Evolutionary conservation across 1,140 invertebrate species (phyloP).

Genomic region (Elysia chlorotica): DNA sequence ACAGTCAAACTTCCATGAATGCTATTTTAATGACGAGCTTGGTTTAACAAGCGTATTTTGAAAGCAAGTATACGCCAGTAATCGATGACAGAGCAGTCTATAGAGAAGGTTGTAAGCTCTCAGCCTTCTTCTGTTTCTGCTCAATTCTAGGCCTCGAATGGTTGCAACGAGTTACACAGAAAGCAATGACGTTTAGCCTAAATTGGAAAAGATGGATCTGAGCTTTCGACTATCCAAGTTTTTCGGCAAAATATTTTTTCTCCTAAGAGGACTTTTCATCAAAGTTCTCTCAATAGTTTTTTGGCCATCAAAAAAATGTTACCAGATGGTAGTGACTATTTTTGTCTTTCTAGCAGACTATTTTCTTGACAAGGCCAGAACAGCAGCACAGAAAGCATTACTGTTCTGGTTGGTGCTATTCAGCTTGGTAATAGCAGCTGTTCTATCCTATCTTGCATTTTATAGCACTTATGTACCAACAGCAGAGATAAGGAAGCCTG

Average conservation of each 20-base stretch:
- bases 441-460: slow-evolving; percentile 9
- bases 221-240: background rate
- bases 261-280: background rate
- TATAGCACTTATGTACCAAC: slow-evolving; percentile 10
- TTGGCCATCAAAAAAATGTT: slow-evolving; percentile 1
- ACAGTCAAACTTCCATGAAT: too few species aligned
- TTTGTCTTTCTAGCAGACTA: background rate
- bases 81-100: too few species aligned
- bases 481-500: slow-evolving; percentile 18
- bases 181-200: background rate
- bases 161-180: background rate
- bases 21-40: too few species aligned
- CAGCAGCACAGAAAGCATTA: slow-evolving; percentile 3
- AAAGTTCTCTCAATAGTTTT: background rate
- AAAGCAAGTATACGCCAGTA: too few species aligned
- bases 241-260: background rate
- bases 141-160: too few species aligned
- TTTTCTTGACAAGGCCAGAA: slow-evolving; percentile 9
- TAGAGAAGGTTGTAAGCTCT: too few species aligned
- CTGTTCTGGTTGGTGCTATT: background rate
- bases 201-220: background rate
- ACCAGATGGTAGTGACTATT: too few species aligned
- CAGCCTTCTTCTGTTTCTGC: too few species aligned
- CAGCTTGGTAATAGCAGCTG: background rate
- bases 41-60: too few species aligned